Conservation (phyloP, 2,797 vertebrate species). For the Lateolabrax maculatus region DNA sequence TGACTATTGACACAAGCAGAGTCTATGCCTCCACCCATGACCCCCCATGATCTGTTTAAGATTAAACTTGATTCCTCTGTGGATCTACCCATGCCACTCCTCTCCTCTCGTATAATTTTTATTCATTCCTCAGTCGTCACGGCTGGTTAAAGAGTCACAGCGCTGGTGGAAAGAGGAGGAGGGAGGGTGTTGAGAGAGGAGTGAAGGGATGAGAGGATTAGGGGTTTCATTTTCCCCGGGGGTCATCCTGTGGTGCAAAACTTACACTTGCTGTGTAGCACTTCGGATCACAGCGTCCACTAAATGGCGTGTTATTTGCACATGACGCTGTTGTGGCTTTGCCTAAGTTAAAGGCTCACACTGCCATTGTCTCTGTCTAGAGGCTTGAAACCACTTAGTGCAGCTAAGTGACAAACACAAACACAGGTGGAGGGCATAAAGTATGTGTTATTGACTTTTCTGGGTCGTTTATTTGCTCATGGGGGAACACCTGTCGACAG, state of each 20-base stretch:
- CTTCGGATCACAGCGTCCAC: slow-evolving; percentile 22
- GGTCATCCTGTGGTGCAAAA: slow-evolving; percentile 16
- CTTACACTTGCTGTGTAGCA: slow-evolving; percentile 4
- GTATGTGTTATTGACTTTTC: slow-evolving; percentile 73
- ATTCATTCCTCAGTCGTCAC: slow-evolving; percentile 69
- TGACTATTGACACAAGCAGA: slow-evolving; percentile 26
- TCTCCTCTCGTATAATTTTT: slow-evolving; percentile 40
- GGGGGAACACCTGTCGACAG: slow-evolving; percentile 77
- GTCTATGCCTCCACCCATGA: slow-evolving; percentile 33
- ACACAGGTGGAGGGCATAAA: slow-evolving; percentile 65
- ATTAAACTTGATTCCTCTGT: slow-evolving; percentile 49
- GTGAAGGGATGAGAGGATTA: slow-evolving; percentile 40
- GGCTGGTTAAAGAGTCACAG: slow-evolving; percentile 73
- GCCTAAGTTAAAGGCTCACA: slow-evolving; percentile 1
- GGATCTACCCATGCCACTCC: background rate
- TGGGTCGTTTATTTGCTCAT: slow-evolving; percentile 73
- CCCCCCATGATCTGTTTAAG: slow-evolving; percentile 48
- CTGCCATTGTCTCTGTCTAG: slow-evolving; percentile 20
- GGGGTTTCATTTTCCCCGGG: slow-evolving; percentile 34
- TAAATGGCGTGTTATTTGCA: slow-evolving; percentile 33
- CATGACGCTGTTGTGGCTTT: background rate
- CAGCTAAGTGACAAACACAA: slow-evolving; percentile 62
- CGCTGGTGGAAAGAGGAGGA: slow-evolving; percentile 56
- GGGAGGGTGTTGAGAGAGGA: slow-evolving; percentile 52
- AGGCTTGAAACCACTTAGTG: slow-evolving; percentile 60